Evolutionary conservation across 2,797 vertebrate species (phyloP), one percentile per base, ranked within the genome.

Genomic region (Chelon auratus): DNA sequence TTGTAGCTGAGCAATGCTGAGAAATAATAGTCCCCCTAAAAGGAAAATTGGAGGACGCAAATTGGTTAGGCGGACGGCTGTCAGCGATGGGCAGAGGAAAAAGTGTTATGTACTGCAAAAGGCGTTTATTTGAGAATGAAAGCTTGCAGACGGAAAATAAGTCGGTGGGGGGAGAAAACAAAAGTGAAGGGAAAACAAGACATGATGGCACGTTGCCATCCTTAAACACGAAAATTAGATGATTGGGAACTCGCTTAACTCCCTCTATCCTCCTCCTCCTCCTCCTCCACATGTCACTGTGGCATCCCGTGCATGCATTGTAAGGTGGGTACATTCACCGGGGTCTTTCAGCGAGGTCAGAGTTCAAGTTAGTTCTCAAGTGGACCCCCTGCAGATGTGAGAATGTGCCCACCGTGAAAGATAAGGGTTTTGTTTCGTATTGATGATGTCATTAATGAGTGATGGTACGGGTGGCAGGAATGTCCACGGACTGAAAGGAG

Each of bases 301-400:
- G 87, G 89, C 81, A 91, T 91, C 65, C 66, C 17, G 57, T 9
- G 80, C 62, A 75, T 55, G 77, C 86, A 76, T 85, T 87, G 77
- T 87, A 60, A 66, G 64, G 53, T 53, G 37, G 17, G n/a, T 71
- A 59, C 73, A 77, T 88, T 83, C 79, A 88, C 53, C 22, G 2
- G 66, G 80, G 86, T 80, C 81, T 72, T 72, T 78, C 42, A 11
- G 22, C 12, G 0, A 65, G 91, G 88, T 88, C 87, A 91, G 11
- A 72, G 91, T 75, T 90, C 88, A 91, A 89, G 86, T 84, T 80
- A 62, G 82, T 53, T 82, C 68, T 86, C 80, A 87, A 80, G 66
- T 75, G 47, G 77, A 86, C 78, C 84, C 87, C 77, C 58, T 69
- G 51, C 39, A 60, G 81, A 36, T 80, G 78, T 83, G 82, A 85